These are phyloP conservation scores for Paracyprichromis sp. DNA, from an alignment of 2,113 vertebrate genomes.

Conservation along the genomic window DNA sequence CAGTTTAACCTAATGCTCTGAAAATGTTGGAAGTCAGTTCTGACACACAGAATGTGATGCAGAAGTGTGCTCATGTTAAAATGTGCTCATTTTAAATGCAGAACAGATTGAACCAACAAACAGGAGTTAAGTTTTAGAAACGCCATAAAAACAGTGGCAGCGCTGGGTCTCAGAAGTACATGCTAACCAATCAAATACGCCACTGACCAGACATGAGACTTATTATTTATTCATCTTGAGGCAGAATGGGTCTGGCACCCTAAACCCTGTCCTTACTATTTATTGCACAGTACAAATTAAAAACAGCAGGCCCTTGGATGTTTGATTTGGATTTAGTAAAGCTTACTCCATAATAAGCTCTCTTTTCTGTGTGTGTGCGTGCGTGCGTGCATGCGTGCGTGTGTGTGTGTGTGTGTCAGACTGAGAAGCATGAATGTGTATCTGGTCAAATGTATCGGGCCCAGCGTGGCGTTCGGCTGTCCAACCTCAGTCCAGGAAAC, in stretches of 20 bases:
- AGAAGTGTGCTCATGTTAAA: neutral
- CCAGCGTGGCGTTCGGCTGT: constrained; percentile 78
- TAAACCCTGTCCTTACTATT: neutral
- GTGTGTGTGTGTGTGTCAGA: constrained; percentile 20
- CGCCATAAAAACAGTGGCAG: neutral
- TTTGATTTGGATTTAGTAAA: neutral
- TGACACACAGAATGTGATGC: neutral
- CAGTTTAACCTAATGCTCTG: neutral
- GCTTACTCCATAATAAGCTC: neutral
- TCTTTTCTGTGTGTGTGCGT: neutral
- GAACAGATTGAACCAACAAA: neutral
- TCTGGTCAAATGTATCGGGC: constrained; percentile 83
- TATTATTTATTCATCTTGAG: neutral
- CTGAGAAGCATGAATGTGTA: constrained; percentile 87
- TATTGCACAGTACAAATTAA: neutral
- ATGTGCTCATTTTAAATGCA: neutral
- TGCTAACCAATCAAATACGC: neutral
- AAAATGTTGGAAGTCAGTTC: neutral
- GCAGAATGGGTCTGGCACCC: neutral
- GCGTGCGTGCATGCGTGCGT: neutral
- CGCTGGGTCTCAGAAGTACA: neutral
- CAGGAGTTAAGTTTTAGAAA: neutral
- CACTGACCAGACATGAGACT: neutral
- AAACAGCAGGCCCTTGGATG: neutral
- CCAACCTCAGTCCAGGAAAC: constrained; percentile 87